Percentiles rank a stretch among this genome's conserved stretches.
phyloP scores from a whole-genome alignment of 1,140 invertebrate species.

The Thereuonema tuberculata region DNA sequence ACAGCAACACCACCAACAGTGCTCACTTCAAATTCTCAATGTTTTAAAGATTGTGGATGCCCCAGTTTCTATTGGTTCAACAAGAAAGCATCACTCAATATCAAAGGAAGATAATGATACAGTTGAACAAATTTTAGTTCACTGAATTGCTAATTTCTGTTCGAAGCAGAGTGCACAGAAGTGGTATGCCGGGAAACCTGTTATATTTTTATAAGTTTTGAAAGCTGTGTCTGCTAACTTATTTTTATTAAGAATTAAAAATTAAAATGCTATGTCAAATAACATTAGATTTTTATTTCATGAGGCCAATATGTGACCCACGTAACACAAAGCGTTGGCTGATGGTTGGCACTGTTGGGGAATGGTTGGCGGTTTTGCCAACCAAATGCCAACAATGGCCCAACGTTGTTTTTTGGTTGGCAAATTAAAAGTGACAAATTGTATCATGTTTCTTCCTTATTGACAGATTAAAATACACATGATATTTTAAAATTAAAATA shows the following conservation, averaged over 20 bases:
- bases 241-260: background rate
- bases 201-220: background rate
- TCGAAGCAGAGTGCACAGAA: background rate
- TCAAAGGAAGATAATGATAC: background rate
- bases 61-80: background rate
- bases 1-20: background rate
- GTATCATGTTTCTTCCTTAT: no score
- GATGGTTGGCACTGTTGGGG: no score
- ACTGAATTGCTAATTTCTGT: background rate
- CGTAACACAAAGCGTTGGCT: no score
- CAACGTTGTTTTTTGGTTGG: no score
- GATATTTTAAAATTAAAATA: no score
- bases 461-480: no score
- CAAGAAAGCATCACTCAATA: background rate
- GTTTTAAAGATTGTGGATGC: background rate
- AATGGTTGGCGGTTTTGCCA: no score
- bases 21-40: background rate
- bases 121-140: background rate
- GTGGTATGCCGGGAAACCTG: background rate
- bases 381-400: no score
- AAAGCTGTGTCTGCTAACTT: background rate
- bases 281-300: background rate
- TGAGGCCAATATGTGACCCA: background rate
- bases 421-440: no score
- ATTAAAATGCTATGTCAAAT: background rate